Percentiles rank a stretch among this genome's conserved stretches.
Evolutionary conservation across 2,113 vertebrate genomes (phyloP).

Genomic region (Anguilla rostrata): DNA sequence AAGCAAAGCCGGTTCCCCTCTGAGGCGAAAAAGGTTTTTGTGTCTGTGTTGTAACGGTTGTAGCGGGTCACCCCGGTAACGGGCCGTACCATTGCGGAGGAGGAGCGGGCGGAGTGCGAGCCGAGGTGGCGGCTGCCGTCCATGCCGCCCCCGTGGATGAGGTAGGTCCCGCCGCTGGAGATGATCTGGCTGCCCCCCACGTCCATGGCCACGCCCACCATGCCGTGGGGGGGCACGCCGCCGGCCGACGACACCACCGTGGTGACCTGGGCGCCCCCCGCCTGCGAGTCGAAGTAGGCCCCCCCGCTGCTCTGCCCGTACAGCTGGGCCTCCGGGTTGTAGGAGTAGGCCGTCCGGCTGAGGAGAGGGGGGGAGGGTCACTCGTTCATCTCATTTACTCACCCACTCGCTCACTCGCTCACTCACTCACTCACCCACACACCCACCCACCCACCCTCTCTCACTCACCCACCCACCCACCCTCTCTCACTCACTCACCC

Average conservation of each 20-base stretch:
- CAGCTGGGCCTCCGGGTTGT: conserved; percentile 88
- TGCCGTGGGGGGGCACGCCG: conserved; percentile 82
- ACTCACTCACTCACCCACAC: too few relatives aligned
- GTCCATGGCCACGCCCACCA: conserved; percentile 97
- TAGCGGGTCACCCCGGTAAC: too few relatives aligned
- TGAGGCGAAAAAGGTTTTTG: background rate
- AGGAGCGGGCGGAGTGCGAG: conserved; percentile 90
- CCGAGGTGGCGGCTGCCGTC: conserved; percentile 85
- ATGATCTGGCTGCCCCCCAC: conserved; percentile 87
- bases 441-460: too few relatives aligned
- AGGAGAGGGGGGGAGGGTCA: conserved; percentile 32
- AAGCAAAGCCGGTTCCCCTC: background rate
- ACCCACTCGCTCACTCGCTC: too few relatives aligned
- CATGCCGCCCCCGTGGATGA: conserved; percentile 89
- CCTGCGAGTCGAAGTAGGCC: conserved; percentile 87
- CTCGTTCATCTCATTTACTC: too few relatives aligned
- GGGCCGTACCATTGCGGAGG: conserved; percentile 91
- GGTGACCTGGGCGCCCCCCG: conserved; percentile 84
- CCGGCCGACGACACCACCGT: conserved; percentile 87
- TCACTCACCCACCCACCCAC: too few relatives aligned
- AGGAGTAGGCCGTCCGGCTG: conserved; percentile 89
- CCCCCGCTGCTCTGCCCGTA: conserved; percentile 82
- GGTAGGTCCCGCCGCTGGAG: conserved; percentile 89
- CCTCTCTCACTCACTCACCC: too few relatives aligned
- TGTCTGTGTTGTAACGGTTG: too few relatives aligned